A percentile compares a stretch with the other conserved stretches of the same genome.
Evolutionary conservation across 2,113 vertebrate species (phyloP).

Genomic region (Uropsilus gracilis): DNA sequence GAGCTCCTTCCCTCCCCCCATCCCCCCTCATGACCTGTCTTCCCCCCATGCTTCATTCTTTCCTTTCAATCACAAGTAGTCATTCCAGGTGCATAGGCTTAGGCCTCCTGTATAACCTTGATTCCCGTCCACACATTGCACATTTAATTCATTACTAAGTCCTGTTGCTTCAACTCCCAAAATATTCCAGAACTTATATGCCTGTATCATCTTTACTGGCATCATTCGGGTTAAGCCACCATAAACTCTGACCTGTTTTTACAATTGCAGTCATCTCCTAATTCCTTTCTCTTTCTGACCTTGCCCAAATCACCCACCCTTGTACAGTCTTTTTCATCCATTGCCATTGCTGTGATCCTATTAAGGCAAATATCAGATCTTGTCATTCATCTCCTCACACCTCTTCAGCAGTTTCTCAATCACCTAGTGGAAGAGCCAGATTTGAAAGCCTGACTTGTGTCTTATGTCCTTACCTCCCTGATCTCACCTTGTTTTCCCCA

Average conservation of each 20-base stretch:
- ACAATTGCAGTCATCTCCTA: neutral
- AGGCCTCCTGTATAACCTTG: neutral
- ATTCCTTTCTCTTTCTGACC: neutral
- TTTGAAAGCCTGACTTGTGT: neutral
- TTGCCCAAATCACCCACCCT: neutral
- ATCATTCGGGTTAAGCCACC: neutral
- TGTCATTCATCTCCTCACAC: neutral
- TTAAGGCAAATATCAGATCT: neutral
- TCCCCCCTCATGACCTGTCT: fast-evolving
- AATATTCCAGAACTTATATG: neutral
- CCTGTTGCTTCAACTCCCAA: neutral
- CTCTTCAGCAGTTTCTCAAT: neutral
- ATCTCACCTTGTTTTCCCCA: neutral
- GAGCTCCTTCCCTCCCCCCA: too few relatives aligned
- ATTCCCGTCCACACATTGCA: neutral
- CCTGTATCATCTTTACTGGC: neutral
- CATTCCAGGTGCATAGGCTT: neutral
- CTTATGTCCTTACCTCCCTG: neutral
- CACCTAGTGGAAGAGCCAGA: neutral
- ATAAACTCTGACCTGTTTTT: neutral
- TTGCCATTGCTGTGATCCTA: neutral
- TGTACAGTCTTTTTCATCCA: neutral
- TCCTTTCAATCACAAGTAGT: neutral
- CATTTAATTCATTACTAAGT: neutral
- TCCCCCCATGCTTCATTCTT: neutral